These are phyloP conservation scores for Limnothrissa miodon DNA, from an alignment of 2,113 vertebrate genomes.

Conservation along the genomic window DNA sequence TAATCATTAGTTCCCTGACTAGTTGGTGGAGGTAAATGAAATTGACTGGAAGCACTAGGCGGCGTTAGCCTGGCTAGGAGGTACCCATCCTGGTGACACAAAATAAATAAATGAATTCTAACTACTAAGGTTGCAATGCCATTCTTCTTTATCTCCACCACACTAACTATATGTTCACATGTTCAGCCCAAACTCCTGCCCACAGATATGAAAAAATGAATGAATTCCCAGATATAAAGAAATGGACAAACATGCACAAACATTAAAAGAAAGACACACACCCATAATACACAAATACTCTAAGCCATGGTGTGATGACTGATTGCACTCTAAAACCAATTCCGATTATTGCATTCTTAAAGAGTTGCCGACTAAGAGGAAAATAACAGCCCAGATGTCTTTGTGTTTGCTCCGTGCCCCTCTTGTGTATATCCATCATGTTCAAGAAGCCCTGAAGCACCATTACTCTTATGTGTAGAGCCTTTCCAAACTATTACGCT, in stretches of 20 bases:
- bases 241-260: neutral
- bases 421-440: neutral
- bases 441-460: neutral
- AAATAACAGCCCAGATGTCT: slow-evolving; percentile 11
- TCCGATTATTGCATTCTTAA: slow-evolving; percentile 15
- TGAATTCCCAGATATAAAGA: too few species aligned
- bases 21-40: too few species aligned
- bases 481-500: neutral
- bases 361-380: slow-evolving; percentile 1
- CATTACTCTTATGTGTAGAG: neutral
- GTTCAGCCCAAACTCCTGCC: neutral
- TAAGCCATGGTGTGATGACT: neutral
- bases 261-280: neutral
- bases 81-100: too few species aligned
- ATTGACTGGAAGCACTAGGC: too few species aligned
- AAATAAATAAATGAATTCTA: too few species aligned
- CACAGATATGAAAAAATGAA: neutral
- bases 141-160: neutral
- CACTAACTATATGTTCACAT: neutral
- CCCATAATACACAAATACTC: neutral
- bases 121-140: too few species aligned
- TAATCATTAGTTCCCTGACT: too few species aligned
- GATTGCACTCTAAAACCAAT: slow-evolving; percentile 19
- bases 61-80: too few species aligned
- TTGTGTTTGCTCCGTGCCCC: neutral